Base-by-base conservation (phyloP, 2,888 invertebrate genomes). In the Aethes cnicana region DNA sequence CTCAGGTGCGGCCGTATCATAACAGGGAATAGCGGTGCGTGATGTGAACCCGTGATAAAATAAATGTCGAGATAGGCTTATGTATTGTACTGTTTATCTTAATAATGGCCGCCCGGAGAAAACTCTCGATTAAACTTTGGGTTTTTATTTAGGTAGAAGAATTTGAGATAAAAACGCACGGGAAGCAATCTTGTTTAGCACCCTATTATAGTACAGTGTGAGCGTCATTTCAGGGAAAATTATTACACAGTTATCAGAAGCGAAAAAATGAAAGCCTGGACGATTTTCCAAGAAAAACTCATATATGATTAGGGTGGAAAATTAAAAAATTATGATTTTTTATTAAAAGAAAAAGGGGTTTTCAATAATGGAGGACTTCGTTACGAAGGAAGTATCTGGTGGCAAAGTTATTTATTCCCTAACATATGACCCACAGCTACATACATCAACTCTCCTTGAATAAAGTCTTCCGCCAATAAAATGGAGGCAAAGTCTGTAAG, bases 11-110 rank as follows among this genome's bases (percentile, higher is more conserved):
- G 87, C 85, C 88, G 90, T 90, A 90, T 90, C 89, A 89, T 88
- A 88, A 89, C 89, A 87, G 80, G 78, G 88, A 88, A 87, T 86
- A 86, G 89, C 86, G 84, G 87, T 81, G 89, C 89, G 89, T 89
- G 89, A 89, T 89, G 87, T 87, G 87, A 88, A 87, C 89, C 86
- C 87, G 85, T 81, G 89, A 88, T 88, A 88, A 88, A 89, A 88
- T 89, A 88, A 88, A 86, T 78, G 89, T 88, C 89, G 86, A 89
- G 89, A 89, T 89, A 89, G 87, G 89, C 89, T 89, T 89, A 89
- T 88, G 88, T 89, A 89, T 89, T 89, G 88, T 88, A 86, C 89
- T 88, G 87, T 89, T 88, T 89, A 87, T 89, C 89, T 89, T 89
- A 84, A 89, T 89, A 89, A 89, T 88, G 86, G 89, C 84, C 77